Base-by-base conservation (phyloP, 2,113 vertebrate genomes). In the Nannospalax galili region DNA sequence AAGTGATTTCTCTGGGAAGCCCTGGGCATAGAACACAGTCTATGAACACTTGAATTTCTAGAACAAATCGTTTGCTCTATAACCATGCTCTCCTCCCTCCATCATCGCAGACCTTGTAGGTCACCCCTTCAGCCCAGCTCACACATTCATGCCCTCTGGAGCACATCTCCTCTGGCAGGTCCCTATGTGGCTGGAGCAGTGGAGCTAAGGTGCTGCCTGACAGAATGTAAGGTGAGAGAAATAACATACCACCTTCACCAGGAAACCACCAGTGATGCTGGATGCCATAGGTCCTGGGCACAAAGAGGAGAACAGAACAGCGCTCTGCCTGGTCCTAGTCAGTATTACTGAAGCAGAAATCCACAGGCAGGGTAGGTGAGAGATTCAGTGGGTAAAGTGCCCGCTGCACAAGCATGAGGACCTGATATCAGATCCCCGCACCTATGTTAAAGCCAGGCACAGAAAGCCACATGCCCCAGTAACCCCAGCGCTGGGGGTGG, bases 291-390 rank as follows among this genome's bases (percentile, higher is more conserved):
- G 93, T 75, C 65, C 37, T 45, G 56, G 1, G 45, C 88, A 87
- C 74, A 82, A 62, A 65, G 48, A 0, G 90, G 14, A 17, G 45
- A 52, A 95, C 72, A 52, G 8, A 73, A 75, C 32, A 69, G 75
- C 86, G 89, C 56, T 69, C 74, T 26, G 62, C 26, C 20, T 96
- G 93, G 84, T 96, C 89, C 86, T 70, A 2, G 32, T 94, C 64
- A 78, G 15, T 91, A 58, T 52, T 78, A 92, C 58, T 40, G 42
- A 45, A 92, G 64, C 60, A 87, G 93, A 94, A 90, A 19, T 42
- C 26, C 58, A 77, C 26, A 82, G n/a, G 40, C 30, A 42, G 58
- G n/a, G 37, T 42, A 32, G 62, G 40, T 20, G 65, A 26, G 32
- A 0, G 17, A 0, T 28, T 45, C 62, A 45, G 81, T 35, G 40